Evolutionary conservation across 2,888 invertebrate genomes (phyloP).

Genomic region (Chouioia cunea): DNA sequence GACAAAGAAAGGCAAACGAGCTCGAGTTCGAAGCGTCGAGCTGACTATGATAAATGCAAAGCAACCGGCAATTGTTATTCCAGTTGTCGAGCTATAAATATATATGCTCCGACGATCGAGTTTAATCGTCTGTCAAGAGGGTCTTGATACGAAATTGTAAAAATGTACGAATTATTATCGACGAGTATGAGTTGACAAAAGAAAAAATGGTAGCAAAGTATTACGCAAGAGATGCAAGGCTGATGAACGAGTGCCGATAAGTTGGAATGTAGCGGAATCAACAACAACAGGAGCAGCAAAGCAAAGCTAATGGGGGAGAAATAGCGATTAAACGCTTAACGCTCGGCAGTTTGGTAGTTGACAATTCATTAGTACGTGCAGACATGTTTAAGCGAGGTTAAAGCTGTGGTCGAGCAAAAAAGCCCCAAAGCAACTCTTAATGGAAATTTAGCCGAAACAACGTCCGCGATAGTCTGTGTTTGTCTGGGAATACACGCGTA

Average conservation of each 20-base stretch:
- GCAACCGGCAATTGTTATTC: conserved; percentile 16
- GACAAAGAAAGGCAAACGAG: background rate
- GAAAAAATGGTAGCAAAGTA: background rate
- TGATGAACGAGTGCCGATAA: background rate
- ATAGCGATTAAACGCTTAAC: conserved; percentile 58
- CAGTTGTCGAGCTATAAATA: background rate
- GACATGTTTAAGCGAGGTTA: conserved; percentile 46
- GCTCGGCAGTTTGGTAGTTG: conserved; percentile 50
- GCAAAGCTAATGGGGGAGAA: conserved; percentile 52
- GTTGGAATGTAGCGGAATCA: too few relatives aligned
- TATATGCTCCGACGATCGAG: too few relatives aligned
- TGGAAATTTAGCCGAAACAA: too few relatives aligned
- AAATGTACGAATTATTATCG: too few relatives aligned
- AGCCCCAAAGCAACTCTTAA: too few relatives aligned
- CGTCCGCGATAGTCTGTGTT: too few relatives aligned
- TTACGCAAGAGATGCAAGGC: too few relatives aligned
- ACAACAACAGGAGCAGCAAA: conserved; percentile 19
- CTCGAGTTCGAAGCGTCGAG: background rate
- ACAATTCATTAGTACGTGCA: conserved; percentile 61
- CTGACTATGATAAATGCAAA: conserved; percentile 19
- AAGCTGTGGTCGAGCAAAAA: background rate
- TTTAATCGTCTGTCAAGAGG: too few relatives aligned
- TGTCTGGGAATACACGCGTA: too few relatives aligned
- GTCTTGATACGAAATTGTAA: too few relatives aligned
- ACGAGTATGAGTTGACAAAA: too few relatives aligned